These are phyloP conservation scores for Ptilodon capucinus DNA, from an alignment of 2,888 invertebrate genomes.

Conservation along the genomic window DNA sequence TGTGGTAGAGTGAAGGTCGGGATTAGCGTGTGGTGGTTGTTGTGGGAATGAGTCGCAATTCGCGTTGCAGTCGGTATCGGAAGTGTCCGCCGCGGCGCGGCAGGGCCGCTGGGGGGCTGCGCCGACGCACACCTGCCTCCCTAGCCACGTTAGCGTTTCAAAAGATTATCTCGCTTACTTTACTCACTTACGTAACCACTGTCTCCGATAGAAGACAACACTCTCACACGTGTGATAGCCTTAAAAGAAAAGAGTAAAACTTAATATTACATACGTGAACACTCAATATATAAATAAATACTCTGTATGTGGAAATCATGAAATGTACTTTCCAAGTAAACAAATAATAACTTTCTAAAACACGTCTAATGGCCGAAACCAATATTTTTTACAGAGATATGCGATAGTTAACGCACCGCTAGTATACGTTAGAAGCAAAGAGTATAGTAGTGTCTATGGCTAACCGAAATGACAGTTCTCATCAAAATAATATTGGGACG, in stretches of 20 bases:
- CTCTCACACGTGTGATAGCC: not conserved
- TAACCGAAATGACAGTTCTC: too few species aligned
- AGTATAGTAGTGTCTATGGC: too few species aligned
- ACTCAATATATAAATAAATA: not conserved
- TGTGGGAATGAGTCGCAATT: constrained; percentile 40
- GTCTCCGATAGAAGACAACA: constrained; percentile 15
- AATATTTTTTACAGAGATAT: too few species aligned
- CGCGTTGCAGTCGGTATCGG: constrained; percentile 50
- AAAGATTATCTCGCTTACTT: constrained; percentile 28
- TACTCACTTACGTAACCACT: constrained; percentile 17
- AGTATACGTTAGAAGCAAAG: too few species aligned
- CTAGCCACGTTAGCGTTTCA: constrained; percentile 49
- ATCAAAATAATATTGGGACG: too few species aligned
- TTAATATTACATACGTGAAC: constrained; percentile 4
- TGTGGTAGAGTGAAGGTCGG: constrained; percentile 16
- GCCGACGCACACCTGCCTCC: constrained; percentile 61
- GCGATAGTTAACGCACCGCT: too few species aligned
- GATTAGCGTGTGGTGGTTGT: constrained; percentile 12
- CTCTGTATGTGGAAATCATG: not conserved
- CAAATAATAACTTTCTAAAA: not conserved
- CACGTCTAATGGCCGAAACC: too few species aligned
- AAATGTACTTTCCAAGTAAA: not conserved
- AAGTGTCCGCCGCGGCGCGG: constrained; percentile 39
- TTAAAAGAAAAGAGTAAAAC: too few species aligned
- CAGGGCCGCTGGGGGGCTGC: constrained; percentile 49